Percentiles rank a stretch among this genome's conserved stretches.
These are phyloP conservation scores for Augiades crinisus DNA, from an alignment of 2,888 invertebrate genomes.

Conservation along the genomic window DNA sequence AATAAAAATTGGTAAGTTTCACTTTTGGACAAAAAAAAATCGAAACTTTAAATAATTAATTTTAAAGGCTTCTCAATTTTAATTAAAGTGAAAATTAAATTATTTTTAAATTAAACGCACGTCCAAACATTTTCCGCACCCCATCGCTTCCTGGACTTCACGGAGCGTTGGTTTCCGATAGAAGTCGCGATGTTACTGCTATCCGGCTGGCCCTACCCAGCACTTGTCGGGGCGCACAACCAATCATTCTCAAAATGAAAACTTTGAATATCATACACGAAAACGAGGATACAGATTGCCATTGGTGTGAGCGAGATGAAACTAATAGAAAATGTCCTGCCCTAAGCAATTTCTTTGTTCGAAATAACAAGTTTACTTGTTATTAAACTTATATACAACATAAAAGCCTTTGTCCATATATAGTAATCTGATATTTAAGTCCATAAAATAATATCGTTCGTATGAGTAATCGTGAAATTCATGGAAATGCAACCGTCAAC, in stretches of 20 bases:
- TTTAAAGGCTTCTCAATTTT: no score
- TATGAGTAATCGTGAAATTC: no score
- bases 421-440: no score
- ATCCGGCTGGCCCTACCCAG: not conserved
- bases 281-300: not conserved
- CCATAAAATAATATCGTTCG: no score
- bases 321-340: not conserved
- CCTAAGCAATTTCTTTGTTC: no score
- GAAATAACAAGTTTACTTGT: no score
- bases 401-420: no score
- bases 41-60: not conserved
- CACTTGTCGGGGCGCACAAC: not conserved
- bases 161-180: not conserved
- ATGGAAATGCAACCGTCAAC: no score
- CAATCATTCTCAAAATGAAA: not conserved
- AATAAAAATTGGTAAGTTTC: no score
- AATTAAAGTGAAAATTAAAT: not conserved
- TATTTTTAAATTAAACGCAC: not conserved
- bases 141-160: not conserved
- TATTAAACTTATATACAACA: no score
- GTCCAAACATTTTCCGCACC: not conserved
- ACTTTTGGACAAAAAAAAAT: not conserved
- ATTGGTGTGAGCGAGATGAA: not conserved
- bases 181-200: not conserved
- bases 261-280: not conserved